Evolutionary conservation across 2,113 vertebrate genomes (phyloP), one percentile per base, ranked within the genome.

Genomic region (Andinoacara biseriatus): DNA sequence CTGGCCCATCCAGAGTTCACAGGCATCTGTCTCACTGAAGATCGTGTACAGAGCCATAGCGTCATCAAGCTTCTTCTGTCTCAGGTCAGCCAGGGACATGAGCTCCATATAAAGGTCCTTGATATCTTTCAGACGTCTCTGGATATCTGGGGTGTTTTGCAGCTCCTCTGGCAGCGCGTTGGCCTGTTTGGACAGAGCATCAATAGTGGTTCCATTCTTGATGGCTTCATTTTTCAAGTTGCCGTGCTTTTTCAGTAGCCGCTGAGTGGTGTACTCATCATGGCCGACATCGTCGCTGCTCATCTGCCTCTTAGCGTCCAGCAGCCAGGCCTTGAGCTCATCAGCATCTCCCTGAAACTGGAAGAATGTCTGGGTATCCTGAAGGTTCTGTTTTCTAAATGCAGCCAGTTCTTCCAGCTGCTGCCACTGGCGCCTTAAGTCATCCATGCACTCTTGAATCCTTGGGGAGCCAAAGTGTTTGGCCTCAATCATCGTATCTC

Each of bases 331-430:
- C 33, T 95, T 96, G 56, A 99, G 92, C 40, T 99, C 98, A 11
- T 98, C 97, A 0, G 96, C 96, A 5, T 99, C 98, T 0, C 96
- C 97, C 87, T 99, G 97, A 91, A 99, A 97, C 94, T 99, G 98
- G 95, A 98, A 99, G 93, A 98, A 99, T 60, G 91, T 93, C 86
- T 98, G 96, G 0, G 97, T 95, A 26, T 97, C 97, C 87, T 94
- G 93, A 59, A 99, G 95, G 92, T 97, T 97, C 35, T 97, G 96
- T 62, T 96, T 96, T 10, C 98, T 96, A 86, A 97, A 98, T 0
- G 96, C 95, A 0, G 96, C 97, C 91, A 99, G 94, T 20, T 98
- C 98, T 82, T 97, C 97, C 88, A 99, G 94, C 88, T 98, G 96
- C n/a, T 94, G 93, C 98, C 98, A 99, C 18, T 97, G 95, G 3